Evolutionary conservation across 2,797 vertebrate genomes (phyloP), one percentile per base, ranked within the genome.

Genomic region (Urocyon cinereoargenteus): DNA sequence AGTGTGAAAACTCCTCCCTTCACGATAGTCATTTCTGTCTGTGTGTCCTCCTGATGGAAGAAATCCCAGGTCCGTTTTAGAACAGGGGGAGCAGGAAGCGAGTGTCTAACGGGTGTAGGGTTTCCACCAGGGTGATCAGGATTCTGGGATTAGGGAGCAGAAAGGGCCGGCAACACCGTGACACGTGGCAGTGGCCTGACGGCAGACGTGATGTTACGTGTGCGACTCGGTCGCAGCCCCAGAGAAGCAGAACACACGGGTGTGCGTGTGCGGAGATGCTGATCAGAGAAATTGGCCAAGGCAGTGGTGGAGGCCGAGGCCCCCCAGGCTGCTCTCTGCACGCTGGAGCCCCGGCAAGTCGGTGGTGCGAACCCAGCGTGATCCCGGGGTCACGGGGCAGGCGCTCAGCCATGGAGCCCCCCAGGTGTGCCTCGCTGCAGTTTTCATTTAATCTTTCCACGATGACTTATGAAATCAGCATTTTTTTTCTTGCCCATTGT

Each of bases 101-200:
- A 10, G 73, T 26, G 49, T 31, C n/a, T 9, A 1, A 2, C 13
- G 14, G 21, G 24, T 16, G 2, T 2, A 8, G 73, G 1, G 31
- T 2, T 59, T 31, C 45, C 82, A 3, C 1, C 10, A 5, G 28
- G 64, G 34, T 10, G 49, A 11, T 10, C 22, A 40, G 13, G 15
- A 28, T 15, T 14, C 15, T 28, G 62, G 18, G 22, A 24, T 3
- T 18, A 10, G 51, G 14, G 0, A 1, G 24, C 7, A 59, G 57
- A 18, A 0, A 5, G 3, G 36, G 87, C 22, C 36, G 5, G 6
- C 26, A 66, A 15, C 34, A 24, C 6, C 40, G 40, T 45, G 40
- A 45, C 40, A 45, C 40, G 40, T 45, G 40, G 40, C 40, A 45
- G 40, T 45, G 40, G 40, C 40, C 40, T 45, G 40, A 45, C 40